Evolutionary conservation across 2,888 invertebrate species (phyloP).

Genomic region (Drosophila cognata): DNA sequence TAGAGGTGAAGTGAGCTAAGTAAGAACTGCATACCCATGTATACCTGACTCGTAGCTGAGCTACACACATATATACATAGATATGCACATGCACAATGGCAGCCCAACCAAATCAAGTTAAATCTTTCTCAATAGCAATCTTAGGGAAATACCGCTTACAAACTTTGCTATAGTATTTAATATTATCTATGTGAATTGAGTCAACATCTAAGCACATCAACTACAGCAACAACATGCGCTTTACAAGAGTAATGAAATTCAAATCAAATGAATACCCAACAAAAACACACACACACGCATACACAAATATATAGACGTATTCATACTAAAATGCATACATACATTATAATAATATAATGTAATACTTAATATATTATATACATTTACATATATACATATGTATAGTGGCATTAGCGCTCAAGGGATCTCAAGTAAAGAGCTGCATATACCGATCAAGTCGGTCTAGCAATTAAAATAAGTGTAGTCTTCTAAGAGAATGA

Average conservation of each 20-base stretch:
- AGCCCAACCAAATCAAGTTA: slow-evolving; percentile 34
- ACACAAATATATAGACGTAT: slow-evolving; percentile 1
- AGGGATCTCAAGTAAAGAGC: slow-evolving; percentile 19
- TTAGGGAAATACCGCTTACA: not conserved
- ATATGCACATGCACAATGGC: slow-evolving; percentile 14
- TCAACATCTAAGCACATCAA: not conserved
- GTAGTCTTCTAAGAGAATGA: slow-evolving; percentile 13
- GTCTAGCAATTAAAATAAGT: slow-evolving; percentile 35
- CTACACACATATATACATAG: slow-evolving; percentile 16
- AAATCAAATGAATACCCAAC: slow-evolving; percentile 11
- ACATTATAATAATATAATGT: slow-evolving; percentile 20
- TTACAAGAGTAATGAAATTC: slow-evolving; percentile 3
- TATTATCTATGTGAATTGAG: not conserved
- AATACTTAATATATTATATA: slow-evolving; percentile 21
- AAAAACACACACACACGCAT: not conserved
- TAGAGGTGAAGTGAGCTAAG: not conserved
- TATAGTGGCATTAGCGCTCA: slow-evolving; percentile 16
- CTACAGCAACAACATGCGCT: not conserved
- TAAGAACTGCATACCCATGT: slow-evolving; percentile 1
- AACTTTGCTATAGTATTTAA: slow-evolving; percentile 8
- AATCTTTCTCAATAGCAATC: slow-evolving; percentile 3
- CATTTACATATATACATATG: slow-evolving; percentile 27
- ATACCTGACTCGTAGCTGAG: slow-evolving; percentile 32
- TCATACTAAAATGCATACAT: slow-evolving; percentile 4
- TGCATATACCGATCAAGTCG: slow-evolving; percentile 20